Evolutionary conservation across 1,140 invertebrate species (phyloP).

Genomic region (Drosophila littoralis): DNA sequence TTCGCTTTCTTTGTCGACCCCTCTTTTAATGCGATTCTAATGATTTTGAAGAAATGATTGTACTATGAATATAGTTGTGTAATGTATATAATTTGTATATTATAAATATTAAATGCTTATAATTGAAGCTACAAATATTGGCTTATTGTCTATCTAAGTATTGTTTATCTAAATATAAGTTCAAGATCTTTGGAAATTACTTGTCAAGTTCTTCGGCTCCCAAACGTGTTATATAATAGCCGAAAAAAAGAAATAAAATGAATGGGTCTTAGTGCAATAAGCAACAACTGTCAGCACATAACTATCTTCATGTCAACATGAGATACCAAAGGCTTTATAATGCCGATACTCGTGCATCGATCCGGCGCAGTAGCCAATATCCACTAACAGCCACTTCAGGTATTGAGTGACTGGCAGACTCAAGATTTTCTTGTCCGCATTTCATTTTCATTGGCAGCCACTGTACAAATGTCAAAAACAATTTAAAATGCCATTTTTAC

Average conservation of each 20-base stretch:
- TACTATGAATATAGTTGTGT: too few relatives aligned
- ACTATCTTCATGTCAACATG: constrained; percentile 30
- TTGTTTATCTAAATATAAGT: too few relatives aligned
- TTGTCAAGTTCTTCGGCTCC: background rate
- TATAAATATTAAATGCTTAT: too few relatives aligned
- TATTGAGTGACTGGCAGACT: constrained; percentile 44
- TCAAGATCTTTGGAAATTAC: background rate
- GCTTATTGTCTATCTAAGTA: too few relatives aligned
- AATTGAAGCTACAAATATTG: too few relatives aligned
- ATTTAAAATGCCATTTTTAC: constrained; percentile 83
- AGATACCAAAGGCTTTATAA: constrained; percentile 32
- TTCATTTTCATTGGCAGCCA: constrained; percentile 81
- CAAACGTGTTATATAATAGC: background rate
- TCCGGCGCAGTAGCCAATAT: constrained; percentile 16
- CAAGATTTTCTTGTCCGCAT: constrained; percentile 67
- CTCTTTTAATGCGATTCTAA: too few relatives aligned
- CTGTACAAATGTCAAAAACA: constrained; percentile 76
- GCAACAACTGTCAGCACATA: constrained; percentile 34
- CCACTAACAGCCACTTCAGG: constrained; percentile 26
- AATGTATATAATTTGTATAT: too few relatives aligned
- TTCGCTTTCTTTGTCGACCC: too few relatives aligned
- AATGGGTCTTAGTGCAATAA: constrained; percentile 17
- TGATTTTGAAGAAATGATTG: too few relatives aligned
- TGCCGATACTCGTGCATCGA: constrained; percentile 30
- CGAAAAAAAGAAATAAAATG: constrained; percentile 19